Base-by-base conservation (phyloP, 2,888 invertebrate species). In the Melanophora roralis region DNA sequence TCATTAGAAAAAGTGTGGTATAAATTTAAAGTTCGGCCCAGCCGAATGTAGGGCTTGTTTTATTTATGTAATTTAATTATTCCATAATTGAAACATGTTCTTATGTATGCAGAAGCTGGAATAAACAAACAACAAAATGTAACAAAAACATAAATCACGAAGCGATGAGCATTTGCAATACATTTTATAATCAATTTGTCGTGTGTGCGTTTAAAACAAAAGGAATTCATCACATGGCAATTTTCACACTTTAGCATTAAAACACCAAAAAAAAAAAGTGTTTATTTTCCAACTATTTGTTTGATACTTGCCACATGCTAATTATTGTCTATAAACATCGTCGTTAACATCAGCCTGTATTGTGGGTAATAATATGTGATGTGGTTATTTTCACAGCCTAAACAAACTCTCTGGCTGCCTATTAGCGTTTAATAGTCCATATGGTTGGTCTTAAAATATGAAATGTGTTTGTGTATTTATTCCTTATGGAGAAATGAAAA, bases 141-240 rank as follows among this genome's bases (percentile, higher is more conserved):
- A n/a, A 55, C 83, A 83, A 83, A 84, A 80, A 27, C 71, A 84
- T 82, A 83, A 76, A 80, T 81, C 80, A 74, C 64, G 78, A 75
- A 55, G 53, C 72, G 49, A 38, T 51, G 68, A 45, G 34, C 6
- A 6, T 27, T 27, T 74, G 65, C 51, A 74, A 78, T 78, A 78
- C 69, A 75, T 74, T 74, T 69, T 76, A 73, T 81, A 74, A 81
- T 65, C 82, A 74, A 81, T 69, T 69, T 73, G 45, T 78, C 76
- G 55, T 74, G 67, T 65, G 74, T 84, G 83, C 84, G 64, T 53
- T 65, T 57, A 74, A 49, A 82, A 79, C 77, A 82, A 78, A 81
- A 81, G 81, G 76, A 74, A 82, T 81, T 67, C 82, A 83, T 83
- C 83, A 82, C 23, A 51, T 55, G 32, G 43, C 40, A 78, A 55